Evolutionary conservation across 1,140 invertebrate species (phyloP), one percentile per base, ranked within the genome.

Genomic region (Meloidogyne floridensis): DNA sequence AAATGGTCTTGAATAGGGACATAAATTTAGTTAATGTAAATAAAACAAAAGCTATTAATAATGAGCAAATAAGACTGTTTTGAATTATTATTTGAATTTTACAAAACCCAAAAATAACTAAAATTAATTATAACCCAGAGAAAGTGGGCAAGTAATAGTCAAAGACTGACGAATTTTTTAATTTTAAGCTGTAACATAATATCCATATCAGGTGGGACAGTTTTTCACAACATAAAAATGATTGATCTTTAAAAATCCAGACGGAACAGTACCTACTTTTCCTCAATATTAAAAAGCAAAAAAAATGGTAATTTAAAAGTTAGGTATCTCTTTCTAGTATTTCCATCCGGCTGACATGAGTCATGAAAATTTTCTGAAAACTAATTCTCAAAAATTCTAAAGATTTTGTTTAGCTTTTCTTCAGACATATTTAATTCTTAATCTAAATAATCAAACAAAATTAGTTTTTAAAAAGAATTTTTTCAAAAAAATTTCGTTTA

Each of bases 61-160:
- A 32, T 32, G 32, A 32, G 32, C 32, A 32, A 32, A 32, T 32
- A 32, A 32, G 32, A 32, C 32, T 32, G 32, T 32, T 32, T 32
- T 32, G 32, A 32, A 32, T 32, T 32, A 32, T 32, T 32, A 32
- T 32, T 32, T 32, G 32, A 32, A 32, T 32, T 32, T 32, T 32
- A 32, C 32, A 32, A 32, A 32, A 32, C 32, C 32, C 32, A 32
- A 32, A 32, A 32, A 32, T 32, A 32, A 32, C 32, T 32, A 32
- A 32, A 32, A 32, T 32, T 32, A 32, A 32, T 32, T 32, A 32
- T 2, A 59, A 59, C n/a, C 56, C 94, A 94, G 90, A 94, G 94
- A 80, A 93, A 93, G 89, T 94, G 93, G 20, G 93, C 92, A 71
- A 93, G 91, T 54, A 94, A 0, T 70, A 77, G 8, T 32, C n/a